phyloP scores from a whole-genome alignment of 2,113 vertebrate species.

The Protomyctophum bolini region DNA sequence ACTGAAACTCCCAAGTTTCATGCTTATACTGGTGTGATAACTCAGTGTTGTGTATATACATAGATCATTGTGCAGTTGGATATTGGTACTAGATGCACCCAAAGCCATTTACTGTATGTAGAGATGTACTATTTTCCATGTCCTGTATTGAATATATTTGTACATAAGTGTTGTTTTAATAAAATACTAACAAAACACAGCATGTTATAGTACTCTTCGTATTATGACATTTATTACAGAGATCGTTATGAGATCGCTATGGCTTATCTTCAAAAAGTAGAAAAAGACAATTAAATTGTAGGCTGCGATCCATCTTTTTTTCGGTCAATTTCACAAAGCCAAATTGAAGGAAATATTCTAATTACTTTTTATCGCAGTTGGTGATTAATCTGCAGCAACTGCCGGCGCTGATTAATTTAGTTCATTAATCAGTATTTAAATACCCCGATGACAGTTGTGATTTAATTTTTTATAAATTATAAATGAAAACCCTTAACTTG shows the following conservation, averaged over 20 bases:
- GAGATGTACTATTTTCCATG: slow-evolving; percentile 73
- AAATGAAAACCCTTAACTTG: too few species aligned
- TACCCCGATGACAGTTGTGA: slow-evolving; percentile 17
- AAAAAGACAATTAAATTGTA: background rate
- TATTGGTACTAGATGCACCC: slow-evolving; percentile 66
- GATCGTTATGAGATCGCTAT: background rate
- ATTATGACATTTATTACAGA: background rate
- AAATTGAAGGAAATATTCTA: slow-evolving; percentile 23
- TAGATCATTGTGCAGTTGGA: slow-evolving; percentile 54
- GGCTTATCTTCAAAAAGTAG: background rate
- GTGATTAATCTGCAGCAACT: slow-evolving; percentile 34
- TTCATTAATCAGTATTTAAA: slow-evolving; percentile 14
- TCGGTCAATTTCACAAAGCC: slow-evolving; percentile 20
- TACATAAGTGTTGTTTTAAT: slow-evolving; percentile 72
- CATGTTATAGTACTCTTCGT: background rate
- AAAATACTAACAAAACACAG: slow-evolving; percentile 44
- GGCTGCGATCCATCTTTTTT: slow-evolving; percentile 28
- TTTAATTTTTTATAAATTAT: background rate
- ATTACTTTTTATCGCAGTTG: slow-evolving; percentile 17
- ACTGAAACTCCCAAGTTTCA: slow-evolving; percentile 14
- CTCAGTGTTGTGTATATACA: slow-evolving; percentile 51
- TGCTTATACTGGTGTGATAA: slow-evolving; percentile 45
- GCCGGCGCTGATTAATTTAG: slow-evolving; percentile 6
- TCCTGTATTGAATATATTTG: slow-evolving; percentile 69
- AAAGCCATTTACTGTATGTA: slow-evolving; percentile 64